phyloP scores from a whole-genome alignment of 2,888 invertebrate species.

The Biston betularia region DNA sequence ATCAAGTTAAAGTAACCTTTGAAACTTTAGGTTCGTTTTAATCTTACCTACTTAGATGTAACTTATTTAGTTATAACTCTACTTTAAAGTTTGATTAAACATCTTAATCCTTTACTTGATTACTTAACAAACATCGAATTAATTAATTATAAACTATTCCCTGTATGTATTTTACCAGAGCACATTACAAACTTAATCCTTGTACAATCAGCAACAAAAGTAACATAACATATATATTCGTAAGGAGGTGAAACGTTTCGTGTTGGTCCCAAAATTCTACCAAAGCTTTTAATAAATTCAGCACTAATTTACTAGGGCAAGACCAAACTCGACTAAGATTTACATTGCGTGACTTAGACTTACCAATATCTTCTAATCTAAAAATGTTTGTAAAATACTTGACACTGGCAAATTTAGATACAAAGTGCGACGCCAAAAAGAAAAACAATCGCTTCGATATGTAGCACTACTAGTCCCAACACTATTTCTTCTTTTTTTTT shows the following conservation, averaged over 20 bases:
- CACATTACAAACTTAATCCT: slow-evolving; percentile 46
- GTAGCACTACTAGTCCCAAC: too few species aligned
- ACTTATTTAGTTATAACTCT: slow-evolving; percentile 26
- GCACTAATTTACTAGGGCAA: too few species aligned
- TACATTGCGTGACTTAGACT: not conserved
- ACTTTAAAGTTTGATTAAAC: slow-evolving; percentile 26
- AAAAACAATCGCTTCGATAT: too few species aligned
- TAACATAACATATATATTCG: not conserved
- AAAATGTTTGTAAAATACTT: too few species aligned
- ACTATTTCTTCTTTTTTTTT: too few species aligned
- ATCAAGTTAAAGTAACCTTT: slow-evolving; percentile 1
- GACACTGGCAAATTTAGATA: too few species aligned
- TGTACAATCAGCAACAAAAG: slow-evolving; percentile 7
- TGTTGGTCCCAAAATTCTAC: too few species aligned
- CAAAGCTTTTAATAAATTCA: too few species aligned
- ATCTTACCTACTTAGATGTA: slow-evolving; percentile 16
- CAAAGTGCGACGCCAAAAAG: too few species aligned
- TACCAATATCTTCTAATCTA: too few species aligned
- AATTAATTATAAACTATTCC: slow-evolving; percentile 51
- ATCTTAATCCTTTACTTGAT: slow-evolving; percentile 31
- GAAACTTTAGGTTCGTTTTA: slow-evolving; percentile 3
- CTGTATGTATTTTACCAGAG: slow-evolving; percentile 50
- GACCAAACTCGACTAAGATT: too few species aligned
- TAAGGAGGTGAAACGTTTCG: not conserved
- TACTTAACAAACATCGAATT: slow-evolving; percentile 41